Base-by-base conservation (phyloP, 2,888 invertebrate species). In the Synergus gifuensis region DNA sequence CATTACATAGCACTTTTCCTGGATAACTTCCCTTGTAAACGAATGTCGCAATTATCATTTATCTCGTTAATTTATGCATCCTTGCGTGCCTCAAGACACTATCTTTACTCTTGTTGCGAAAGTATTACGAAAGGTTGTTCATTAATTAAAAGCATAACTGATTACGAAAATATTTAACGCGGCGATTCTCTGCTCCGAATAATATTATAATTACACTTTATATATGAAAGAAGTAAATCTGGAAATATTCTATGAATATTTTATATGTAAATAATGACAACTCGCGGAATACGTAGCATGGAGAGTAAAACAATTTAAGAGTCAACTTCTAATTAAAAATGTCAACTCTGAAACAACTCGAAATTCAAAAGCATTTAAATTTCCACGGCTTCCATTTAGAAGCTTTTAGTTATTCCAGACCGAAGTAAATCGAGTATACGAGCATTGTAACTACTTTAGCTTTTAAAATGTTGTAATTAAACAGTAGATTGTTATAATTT, bases 31-130 rank as follows among this genome's bases (percentile, higher is more conserved):
- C 22, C 49, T 49, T 69, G 49, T 49, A 11, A 49, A 69, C 9
- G 49, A 69, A 49, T 14, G 28, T 36, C 28, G 14, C 49, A 16
- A 18, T 69, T 69, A 69, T 49, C 49, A 28, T 46, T 69, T 28
- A 69, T 69, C 49, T 69, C 49, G 9, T 69, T 69, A 69, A 69
- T 69, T 69, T 69, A 69, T 69, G 14, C 16, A 49, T 69, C 28
- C 49, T 49, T 36, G 46, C 28, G 36, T 69, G 16, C 49, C 46
- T 22, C 28, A 49, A 49, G 49, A 16, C 16, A 67, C 28, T 16
- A 16, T 49, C 12, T 69, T 69, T 22, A 9, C 16, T 4, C 11
- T 28, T 49, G 36, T 9, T n/a, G 42, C 4, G 28, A 49, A 49
- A 16, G 28, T 28, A 49, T 69, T 18, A 28, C 28, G 14, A 69